Evolutionary conservation across 2,113 vertebrate genomes (phyloP).

Genomic region (Machaerirhynchus nigripectus): DNA sequence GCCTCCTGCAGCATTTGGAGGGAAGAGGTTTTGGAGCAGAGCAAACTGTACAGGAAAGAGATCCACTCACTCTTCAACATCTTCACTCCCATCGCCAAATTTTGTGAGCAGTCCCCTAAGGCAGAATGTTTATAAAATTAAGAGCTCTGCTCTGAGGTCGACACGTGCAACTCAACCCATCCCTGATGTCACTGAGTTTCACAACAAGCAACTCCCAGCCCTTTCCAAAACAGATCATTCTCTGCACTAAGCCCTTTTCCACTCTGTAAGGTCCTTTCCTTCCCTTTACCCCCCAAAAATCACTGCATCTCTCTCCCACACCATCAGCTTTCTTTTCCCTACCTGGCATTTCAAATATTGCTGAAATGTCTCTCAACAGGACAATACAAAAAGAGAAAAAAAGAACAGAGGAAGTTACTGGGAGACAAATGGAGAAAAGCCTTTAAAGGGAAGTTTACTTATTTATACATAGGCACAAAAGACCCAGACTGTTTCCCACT

Average conservation of each 20-base stretch:
- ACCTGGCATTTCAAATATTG: neutral
- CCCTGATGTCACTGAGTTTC: neutral
- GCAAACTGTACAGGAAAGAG: neutral
- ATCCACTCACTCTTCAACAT: slow-evolving; percentile 82
- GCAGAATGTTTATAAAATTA: slow-evolving; percentile 34
- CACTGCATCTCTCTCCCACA: neutral
- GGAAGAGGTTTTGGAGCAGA: neutral
- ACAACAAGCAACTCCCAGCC: neutral
- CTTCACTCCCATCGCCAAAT: slow-evolving; percentile 81
- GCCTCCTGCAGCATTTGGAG: neutral
- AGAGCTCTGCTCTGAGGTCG: neutral
- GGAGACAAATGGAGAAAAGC: neutral
- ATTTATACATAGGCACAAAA: neutral
- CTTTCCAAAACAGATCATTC: neutral
- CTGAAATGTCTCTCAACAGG: neutral
- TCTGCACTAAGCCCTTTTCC: neutral
- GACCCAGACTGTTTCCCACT: neutral
- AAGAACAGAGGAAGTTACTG: neutral
- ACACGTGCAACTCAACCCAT: neutral
- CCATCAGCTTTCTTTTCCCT: neutral
- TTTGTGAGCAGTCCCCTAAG: slow-evolving; percentile 81
- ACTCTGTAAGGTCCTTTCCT: neutral
- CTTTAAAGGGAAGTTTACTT: neutral
- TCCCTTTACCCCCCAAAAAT: neutral
- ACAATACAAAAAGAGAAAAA: neutral